Percentiles rank a stretch among this genome's conserved stretches.
Evolutionary conservation across 2,797 vertebrate species (phyloP).

Genomic region (Sylvilagus floridanus): DNA sequence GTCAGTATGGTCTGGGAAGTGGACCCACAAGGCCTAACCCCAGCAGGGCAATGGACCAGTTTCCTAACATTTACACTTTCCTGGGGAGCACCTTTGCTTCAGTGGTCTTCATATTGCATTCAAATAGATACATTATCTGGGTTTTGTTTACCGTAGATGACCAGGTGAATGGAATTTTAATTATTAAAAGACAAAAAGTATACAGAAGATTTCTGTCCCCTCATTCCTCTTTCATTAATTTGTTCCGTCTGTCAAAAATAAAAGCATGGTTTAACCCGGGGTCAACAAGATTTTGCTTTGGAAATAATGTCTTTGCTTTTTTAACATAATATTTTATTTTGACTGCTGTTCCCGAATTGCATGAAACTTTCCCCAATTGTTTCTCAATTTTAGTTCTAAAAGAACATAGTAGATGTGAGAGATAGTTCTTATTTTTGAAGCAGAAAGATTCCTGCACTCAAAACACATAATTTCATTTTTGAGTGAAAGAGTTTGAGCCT

Average conservation of each 20-base stretch:
- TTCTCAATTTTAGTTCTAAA: neutral
- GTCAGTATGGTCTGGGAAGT: neutral
- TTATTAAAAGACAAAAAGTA: conserved; percentile 77
- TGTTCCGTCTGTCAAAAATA: conserved; percentile 79
- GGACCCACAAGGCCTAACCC: neutral
- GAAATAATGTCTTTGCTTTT: conserved; percentile 13
- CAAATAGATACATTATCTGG: conserved; percentile 64
- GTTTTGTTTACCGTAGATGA: conserved; percentile 75
- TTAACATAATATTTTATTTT: neutral
- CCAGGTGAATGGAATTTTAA: conserved; percentile 78
- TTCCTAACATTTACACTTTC: neutral
- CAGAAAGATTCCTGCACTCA: neutral
- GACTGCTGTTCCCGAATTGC: neutral
- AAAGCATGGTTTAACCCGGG: conserved; percentile 75
- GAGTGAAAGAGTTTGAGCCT: conserved; percentile 48
- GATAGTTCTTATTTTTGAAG: conserved; percentile 56
- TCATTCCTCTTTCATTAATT: conserved; percentile 75
- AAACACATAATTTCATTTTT: conserved; percentile 63
- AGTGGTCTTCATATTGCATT: conserved; percentile 41
- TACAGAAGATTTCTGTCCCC: conserved; percentile 78
- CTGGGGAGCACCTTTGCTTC: neutral
- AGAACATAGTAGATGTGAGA: conserved; percentile 6
- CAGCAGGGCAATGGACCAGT: accelerated
- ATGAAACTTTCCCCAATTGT: neutral
- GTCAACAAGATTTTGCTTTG: conserved; percentile 61